Evolutionary conservation across 2,113 vertebrate genomes (phyloP).

Genomic region (Acanthisitta chloris): DNA sequence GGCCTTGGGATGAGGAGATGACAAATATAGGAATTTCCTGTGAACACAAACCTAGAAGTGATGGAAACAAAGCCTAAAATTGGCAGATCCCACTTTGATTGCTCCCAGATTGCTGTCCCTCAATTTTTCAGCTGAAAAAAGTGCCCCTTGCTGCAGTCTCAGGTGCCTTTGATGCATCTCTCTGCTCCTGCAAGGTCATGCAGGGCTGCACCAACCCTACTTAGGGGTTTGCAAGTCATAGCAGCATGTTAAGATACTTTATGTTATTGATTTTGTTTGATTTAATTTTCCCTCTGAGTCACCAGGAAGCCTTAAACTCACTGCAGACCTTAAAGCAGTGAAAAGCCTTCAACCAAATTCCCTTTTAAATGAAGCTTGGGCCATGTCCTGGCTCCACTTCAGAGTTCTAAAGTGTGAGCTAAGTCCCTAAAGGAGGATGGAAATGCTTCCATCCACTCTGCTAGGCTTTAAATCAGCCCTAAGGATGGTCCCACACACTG

Average conservation of each 20-base stretch:
- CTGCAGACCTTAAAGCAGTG: background rate
- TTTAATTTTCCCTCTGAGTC: background rate
- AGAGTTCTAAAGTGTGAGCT: background rate
- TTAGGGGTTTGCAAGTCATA: background rate
- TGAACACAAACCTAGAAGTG: background rate
- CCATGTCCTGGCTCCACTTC: background rate
- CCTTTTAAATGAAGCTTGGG: background rate
- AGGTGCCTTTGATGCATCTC: background rate
- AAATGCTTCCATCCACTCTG: background rate
- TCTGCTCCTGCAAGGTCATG: background rate
- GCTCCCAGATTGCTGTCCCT: background rate
- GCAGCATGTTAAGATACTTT: background rate
- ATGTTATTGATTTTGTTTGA: background rate
- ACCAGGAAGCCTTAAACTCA: background rate
- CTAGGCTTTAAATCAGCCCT: background rate
- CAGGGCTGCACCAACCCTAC: background rate
- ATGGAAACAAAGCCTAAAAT: background rate
- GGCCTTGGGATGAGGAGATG: background rate
- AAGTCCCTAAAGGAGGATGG: background rate
- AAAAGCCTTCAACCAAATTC: background rate
- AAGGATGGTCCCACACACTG: fast-evolving
- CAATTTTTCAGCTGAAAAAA: background rate
- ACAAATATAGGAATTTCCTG: background rate
- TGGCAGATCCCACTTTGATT: background rate
- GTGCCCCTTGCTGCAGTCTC: background rate